A percentile compares a stretch with the other conserved stretches of the same genome.
Conservation (phyloP, 2,888 invertebrate species). For the Drosophila pseudotalamancana region DNA sequence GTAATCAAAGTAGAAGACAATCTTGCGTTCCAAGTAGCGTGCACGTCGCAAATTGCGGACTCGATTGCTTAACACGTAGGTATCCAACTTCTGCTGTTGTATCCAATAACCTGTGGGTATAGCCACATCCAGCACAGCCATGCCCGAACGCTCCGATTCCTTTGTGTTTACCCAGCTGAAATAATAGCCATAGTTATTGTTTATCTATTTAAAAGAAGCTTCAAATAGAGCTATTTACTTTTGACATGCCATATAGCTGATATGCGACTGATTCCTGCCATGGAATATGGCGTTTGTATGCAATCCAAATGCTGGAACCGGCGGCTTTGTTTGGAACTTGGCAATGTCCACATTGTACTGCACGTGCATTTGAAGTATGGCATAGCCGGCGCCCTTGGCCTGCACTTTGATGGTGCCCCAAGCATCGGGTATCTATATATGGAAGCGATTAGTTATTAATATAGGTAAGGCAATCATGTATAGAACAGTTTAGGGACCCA, state of each 20-base stretch:
- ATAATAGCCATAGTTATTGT: not conserved
- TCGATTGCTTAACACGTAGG: constrained; percentile 91
- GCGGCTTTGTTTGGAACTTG: constrained; percentile 93
- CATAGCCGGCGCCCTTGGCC: constrained; percentile 96
- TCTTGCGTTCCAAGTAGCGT: constrained; percentile 91
- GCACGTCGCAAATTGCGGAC: constrained; percentile 94
- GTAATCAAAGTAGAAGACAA: constrained; percentile 96
- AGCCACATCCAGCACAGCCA: constrained; percentile 94
- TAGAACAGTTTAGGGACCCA: constrained; percentile 73
- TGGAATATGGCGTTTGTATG: constrained; percentile 90
- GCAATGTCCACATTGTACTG: constrained; percentile 95
- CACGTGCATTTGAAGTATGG: constrained; percentile 96
- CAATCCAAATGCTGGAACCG: constrained; percentile 91
- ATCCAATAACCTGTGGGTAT: constrained; percentile 96
- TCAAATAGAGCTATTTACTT: constrained; percentile 86
- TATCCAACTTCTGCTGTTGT: constrained; percentile 94
- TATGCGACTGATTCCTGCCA: constrained; percentile 97
- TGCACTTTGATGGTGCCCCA: constrained; percentile 98
- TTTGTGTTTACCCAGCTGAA: constrained; percentile 90
- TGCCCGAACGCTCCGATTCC: constrained; percentile 93
- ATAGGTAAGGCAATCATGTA: not conserved
- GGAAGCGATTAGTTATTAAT: not conserved
- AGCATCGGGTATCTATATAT: constrained; percentile 93
- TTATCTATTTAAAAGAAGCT: too few relatives aligned
- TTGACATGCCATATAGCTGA: constrained; percentile 93